A percentile compares a stretch with the other conserved stretches of the same genome.
phyloP scores from a whole-genome alignment of 2,888 invertebrate genomes.

The Leptopilina drosophilae region DNA sequence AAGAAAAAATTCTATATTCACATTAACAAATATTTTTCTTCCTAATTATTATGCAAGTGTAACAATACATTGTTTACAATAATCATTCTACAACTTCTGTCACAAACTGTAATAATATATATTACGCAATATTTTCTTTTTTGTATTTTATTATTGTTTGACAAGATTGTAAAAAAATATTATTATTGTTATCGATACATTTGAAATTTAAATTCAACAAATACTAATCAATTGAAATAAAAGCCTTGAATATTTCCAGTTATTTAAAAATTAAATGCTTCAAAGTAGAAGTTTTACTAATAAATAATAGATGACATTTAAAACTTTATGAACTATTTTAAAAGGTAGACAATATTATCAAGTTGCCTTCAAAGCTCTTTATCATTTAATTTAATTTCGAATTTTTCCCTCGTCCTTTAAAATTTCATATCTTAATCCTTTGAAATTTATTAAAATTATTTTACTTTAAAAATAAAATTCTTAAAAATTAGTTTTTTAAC shows the following conservation, averaged over 20 bases:
- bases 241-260: background rate
- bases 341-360: background rate
- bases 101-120: background rate
- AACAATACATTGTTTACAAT: conserved; percentile 14
- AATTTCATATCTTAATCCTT: no score
- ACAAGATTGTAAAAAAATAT: background rate
- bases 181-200: background rate
- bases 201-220: background rate
- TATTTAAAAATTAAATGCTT: background rate
- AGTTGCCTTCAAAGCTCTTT: background rate
- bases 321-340: background rate
- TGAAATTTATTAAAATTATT: no score
- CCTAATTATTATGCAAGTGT: background rate
- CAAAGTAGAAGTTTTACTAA: background rate
- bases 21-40: background rate
- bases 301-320: background rate
- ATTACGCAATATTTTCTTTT: background rate
- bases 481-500: background rate
- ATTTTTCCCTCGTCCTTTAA: no score
- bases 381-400: no score
- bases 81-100: background rate
- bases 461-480: background rate
- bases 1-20: background rate
- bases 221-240: background rate
- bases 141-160: background rate